Percentiles rank a stretch among this genome's conserved stretches.
These are phyloP conservation scores for Sceliomorpha sp. DNA, from an alignment of 2,888 invertebrate species.

Conservation along the genomic window DNA sequence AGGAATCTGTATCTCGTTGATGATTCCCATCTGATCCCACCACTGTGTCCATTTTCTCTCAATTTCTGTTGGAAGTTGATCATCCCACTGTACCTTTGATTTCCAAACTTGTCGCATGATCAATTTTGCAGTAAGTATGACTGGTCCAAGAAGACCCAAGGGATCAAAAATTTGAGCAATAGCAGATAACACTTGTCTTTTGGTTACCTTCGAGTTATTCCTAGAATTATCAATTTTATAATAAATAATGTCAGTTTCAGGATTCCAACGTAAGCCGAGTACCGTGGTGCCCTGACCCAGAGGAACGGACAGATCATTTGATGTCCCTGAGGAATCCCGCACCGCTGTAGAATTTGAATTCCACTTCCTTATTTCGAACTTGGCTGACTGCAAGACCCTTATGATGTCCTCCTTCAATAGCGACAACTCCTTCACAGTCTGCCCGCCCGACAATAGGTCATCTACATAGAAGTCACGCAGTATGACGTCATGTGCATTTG, in stretches of 20 bases:
- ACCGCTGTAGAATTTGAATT: no score
- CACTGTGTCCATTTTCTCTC: neutral
- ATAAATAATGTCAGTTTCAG: neutral
- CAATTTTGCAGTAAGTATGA: neutral
- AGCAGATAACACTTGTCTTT: slow-evolving; percentile 5
- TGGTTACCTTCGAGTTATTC: neutral
- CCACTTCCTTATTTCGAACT: no score
- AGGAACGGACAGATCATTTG: no score
- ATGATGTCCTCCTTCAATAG: neutral
- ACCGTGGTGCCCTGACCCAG: slow-evolving; percentile 7
- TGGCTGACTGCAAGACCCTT: neutral
- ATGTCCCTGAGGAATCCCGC: no score
- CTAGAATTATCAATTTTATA: neutral
- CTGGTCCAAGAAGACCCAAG: slow-evolving; percentile 3
- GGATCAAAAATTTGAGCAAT: slow-evolving; percentile 8
- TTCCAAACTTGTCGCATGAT: slow-evolving; percentile 4
- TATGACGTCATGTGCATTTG: slow-evolving; percentile 36
- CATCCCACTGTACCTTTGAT: slow-evolving; percentile 1
- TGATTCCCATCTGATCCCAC: neutral
- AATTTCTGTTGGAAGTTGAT: neutral
- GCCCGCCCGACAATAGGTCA: no score
- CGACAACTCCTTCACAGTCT: no score
- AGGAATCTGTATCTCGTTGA: slow-evolving; percentile 20
- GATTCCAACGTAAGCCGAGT: slow-evolving; percentile 8
- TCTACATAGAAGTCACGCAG: no score